Evolutionary conservation across 1,140 invertebrate genomes (phyloP), one percentile per base, ranked within the genome.

Genomic region (Listronotus oregonensis): DNA sequence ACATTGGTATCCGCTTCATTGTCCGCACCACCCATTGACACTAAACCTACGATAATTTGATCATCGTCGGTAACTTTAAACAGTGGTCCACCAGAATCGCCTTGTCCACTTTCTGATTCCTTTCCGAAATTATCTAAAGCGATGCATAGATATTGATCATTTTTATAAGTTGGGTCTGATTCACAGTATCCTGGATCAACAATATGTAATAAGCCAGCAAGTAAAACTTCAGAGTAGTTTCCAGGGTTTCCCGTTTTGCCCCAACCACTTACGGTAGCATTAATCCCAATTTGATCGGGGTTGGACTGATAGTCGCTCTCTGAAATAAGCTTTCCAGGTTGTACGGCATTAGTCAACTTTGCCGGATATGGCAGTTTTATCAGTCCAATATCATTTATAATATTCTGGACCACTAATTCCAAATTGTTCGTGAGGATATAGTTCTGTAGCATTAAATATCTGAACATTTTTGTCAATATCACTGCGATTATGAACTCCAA

Each of bases 231-330:
- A 5, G 43, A 46, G n/a, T 46, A 46, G 14, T 8, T 18, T 14
- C 17, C 17, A 9, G 43, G 14, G 9, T 46, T 17, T 46, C 43
- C 43, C 6, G 14, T 46, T 46, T 46, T 46, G 2, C 43, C 43
- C 43, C 43, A 46, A 15, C 43, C 43, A n/a, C 43, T 46, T 9
- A 46, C 43, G 1, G 43, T 46, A 46, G 17, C 14, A 18, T 46
- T 46, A 46, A 46, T 46, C 8, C 43, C 43, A 18, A 9, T 18
- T 18, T 46, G 43, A 46, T 46, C 14, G 17, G 43, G 43, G 9
- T 46, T 46, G 5, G 10, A 11, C 1, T 6, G 10, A 14, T 46
- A 46, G n/a, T 46, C 43, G 2, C 7, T n/a, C 11, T 18, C 6
- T 11, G 43, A 18, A 11, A 46, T 46, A 46, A 46, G 7, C 7